Percentiles rank a stretch among this genome's conserved stretches.
Conservation (phyloP, 2,888 invertebrate genomes). For the Perizoma flavofasciatum region DNA sequence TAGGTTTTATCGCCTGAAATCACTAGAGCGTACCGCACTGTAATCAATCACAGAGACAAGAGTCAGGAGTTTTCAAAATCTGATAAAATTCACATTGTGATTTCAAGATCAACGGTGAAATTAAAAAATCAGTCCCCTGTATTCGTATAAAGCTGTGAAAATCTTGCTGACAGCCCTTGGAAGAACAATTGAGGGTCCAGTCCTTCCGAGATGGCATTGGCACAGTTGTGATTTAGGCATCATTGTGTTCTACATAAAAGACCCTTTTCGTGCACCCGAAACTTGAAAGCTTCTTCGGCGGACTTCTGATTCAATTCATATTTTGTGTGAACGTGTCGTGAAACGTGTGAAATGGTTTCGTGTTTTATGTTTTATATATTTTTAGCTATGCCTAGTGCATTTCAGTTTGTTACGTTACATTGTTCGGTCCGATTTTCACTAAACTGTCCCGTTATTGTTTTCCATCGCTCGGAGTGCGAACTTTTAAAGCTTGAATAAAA, state of each 20-base stretch:
- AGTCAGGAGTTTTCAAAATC: no score
- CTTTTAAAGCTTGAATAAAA: constrained; percentile 46
- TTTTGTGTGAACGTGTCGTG: constrained; percentile 18
- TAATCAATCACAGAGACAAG: no score
- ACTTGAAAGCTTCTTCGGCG: constrained; percentile 45
- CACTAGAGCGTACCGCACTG: no score
- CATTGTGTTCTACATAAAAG: constrained; percentile 53
- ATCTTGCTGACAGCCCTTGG: constrained; percentile 50
- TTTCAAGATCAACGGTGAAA: no score
- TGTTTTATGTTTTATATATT: constrained; percentile 9
- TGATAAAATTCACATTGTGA: no score
- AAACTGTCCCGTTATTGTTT: constrained; percentile 25
- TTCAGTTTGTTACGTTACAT: constrained; percentile 10
- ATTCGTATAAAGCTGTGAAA: constrained; percentile 54
- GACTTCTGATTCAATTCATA: constrained; percentile 26
- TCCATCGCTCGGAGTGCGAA: constrained; percentile 33
- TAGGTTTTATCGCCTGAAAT: no score
- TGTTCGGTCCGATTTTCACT: constrained; percentile 6
- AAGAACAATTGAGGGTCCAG: constrained; percentile 51
- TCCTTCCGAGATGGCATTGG: constrained; percentile 50
- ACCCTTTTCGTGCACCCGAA: constrained; percentile 49
- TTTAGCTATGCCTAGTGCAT: constrained; percentile 4
- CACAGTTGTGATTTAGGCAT: constrained; percentile 54
- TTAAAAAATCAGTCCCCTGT: constrained; percentile 17
- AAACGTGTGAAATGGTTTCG: constrained; percentile 19